Base-by-base conservation (phyloP, 1,140 invertebrate genomes). In the Drosophila kanapiae region DNA sequence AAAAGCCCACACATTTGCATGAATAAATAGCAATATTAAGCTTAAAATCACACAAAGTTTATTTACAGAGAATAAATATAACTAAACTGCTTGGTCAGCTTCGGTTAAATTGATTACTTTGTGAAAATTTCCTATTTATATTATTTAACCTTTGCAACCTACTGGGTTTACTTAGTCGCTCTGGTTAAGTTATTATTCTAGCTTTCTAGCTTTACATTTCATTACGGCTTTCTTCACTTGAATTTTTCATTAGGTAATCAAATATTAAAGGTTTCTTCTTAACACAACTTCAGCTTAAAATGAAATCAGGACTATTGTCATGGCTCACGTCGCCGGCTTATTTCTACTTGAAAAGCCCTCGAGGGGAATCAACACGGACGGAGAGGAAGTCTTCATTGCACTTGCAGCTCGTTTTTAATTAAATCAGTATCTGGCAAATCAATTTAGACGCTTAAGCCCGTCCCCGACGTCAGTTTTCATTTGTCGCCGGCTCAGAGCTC, bases 361-460 rank as follows among this genome's bases (percentile, higher is more conserved):
- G 14, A 40, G 31, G 11, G 38, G 14, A 47, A 48, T 56, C 49
- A 48, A 59, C 49, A 53, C 47, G 43, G 48, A 16, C 31, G 35
- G 14, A n/a, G 37, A 4, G 37, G 27, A 49, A 62, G 62, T 65
- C 62, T 68, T 65, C 63, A 65, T 77, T 78, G 82, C 74, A 67
- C 53, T 78, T 78, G 68, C 69, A 61, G 75, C 42, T 64, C 65
- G 54, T 63, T 85, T 71, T 86, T 86, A 85, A 85, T 85, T 85
- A 85, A 86, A 86, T 85, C 79, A 75, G 75, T 75, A 82, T 75
- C 74, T 42, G 79, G 40, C 16, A 75, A 82, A 86, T 82, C 78
- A 82, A 77, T 85, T 85, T 77, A 58, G 62, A 42, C 49, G 43
- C 48, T 54, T 13, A 67, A 61, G 40, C 29, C 72, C 53, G 18